Percentiles rank a stretch among this genome's conserved stretches.
Conservation (phyloP, 2,113 vertebrate species). For the Pachyramphus minor region DNA sequence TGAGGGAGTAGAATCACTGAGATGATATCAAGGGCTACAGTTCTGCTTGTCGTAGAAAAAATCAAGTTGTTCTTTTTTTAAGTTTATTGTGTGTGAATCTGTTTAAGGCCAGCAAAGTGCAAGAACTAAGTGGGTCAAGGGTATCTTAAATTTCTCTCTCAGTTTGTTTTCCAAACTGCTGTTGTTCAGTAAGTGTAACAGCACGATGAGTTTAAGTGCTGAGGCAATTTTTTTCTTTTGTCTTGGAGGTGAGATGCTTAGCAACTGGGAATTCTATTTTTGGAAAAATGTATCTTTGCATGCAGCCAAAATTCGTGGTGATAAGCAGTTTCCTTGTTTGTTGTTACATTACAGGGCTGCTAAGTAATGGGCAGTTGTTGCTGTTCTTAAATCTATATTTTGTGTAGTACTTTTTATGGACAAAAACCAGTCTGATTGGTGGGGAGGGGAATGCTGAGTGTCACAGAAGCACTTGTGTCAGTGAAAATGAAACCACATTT, state of each 20-base stretch:
- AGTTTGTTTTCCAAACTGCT: not conserved
- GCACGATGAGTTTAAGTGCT: not conserved
- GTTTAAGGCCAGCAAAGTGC: not conserved
- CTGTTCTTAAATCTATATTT: not conserved
- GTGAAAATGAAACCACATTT: not conserved
- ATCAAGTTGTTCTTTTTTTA: not conserved
- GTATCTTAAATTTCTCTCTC: not conserved
- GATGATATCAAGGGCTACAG: not conserved
- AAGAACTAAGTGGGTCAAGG: not conserved
- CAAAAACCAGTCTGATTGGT: not conserved
- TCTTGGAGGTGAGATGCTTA: not conserved
- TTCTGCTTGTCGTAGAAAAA: not conserved
- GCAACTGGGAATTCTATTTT: conserved; percentile 9
- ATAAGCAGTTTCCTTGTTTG: not conserved
- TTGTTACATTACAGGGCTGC: not conserved
- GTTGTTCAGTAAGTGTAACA: not conserved
- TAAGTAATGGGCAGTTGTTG: not conserved
- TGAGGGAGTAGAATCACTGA: not conserved
- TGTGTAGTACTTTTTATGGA: not conserved
- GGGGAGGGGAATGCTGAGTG: not conserved
- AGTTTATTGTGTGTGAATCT: not conserved
- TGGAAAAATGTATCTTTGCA: not conserved
- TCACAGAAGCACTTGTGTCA: not conserved
- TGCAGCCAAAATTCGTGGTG: not conserved
- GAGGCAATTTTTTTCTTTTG: not conserved